Base-by-base conservation (phyloP, 2,888 invertebrate genomes). In the Sisyra terminalis region DNA sequence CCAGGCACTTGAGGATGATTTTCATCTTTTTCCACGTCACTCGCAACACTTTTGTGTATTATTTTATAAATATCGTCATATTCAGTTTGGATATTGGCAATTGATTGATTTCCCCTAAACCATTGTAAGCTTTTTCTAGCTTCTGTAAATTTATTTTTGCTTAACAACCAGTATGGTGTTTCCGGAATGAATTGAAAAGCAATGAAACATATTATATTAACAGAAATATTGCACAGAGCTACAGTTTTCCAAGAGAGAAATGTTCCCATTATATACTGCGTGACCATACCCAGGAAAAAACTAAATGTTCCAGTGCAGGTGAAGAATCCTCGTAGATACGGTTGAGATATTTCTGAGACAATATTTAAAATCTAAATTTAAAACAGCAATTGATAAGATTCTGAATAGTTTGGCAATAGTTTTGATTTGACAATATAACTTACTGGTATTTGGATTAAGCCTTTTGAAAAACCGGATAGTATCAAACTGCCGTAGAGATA, bases 281-380 rank as follows among this genome's bases (percentile, higher is more conserved):
- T 71, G 54, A 85, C 77, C 14, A 83, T 71, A 1, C 86, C 86
- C 2, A 77, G 60, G 46, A 84, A 83, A 49, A 85, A 77, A 49
- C 80, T 71, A 60, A 82, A 73, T 1, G 81, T 75, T 46, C 84
- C 80, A 13, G 82, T 75, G 4, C 85, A 82, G 0, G 83, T 69
- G 3, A 83, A 63, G 50, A 77, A 69, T 2, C 86, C 86, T 29
- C 86, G 71, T 30, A 85, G 67, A 53, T 81, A 76, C 0, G 86
- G 85, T 56, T 85, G 78, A 1, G 84, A 82, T 40, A 87, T 75
- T 64, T 87, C 86, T 4, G 86, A 84, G 10, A 86, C 84, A 57
- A 86, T 86, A 0, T 84, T 85, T 51, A 86, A 60, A 24, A 84
- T 78, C 79, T 80, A 18, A 56, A 55, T 32, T 32, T 18, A 31